These are phyloP conservation scores for Ophthalmolycus amberensis DNA, from an alignment of 2,113 vertebrate species.

Conservation along the genomic window DNA sequence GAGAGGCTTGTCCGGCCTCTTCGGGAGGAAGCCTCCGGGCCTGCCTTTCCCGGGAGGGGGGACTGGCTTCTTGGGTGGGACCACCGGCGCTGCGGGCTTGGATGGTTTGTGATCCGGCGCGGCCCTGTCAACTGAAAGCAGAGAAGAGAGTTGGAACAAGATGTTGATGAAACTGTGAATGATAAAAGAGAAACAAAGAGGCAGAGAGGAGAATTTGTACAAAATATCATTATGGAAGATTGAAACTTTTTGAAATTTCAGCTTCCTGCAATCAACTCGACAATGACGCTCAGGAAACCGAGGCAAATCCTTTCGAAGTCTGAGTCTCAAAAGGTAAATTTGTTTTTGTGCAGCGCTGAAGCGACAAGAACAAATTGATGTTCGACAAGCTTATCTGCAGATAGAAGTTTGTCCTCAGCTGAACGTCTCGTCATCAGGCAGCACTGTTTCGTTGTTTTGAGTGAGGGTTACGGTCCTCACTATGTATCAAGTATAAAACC, in stretches of 20 bases:
- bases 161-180: neutral
- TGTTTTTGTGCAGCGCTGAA: neutral
- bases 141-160: neutral
- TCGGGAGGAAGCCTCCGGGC: slow-evolving; percentile 83
- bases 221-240: neutral
- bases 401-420: neutral
- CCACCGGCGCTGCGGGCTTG: slow-evolving; percentile 91
- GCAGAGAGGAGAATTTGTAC: neutral
- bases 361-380: neutral
- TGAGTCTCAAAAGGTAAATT: neutral
- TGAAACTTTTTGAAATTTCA: slow-evolving; percentile 2
- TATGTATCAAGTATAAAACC: no score
- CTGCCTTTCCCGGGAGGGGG: slow-evolving; percentile 87
- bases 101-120: slow-evolving; percentile 85
- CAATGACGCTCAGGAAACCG: neutral
- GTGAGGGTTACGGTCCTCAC: neutral
- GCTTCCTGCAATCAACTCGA: neutral
- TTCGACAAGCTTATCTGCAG: neutral
- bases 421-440: neutral
- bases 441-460: neutral
- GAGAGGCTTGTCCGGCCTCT: slow-evolving; percentile 90
- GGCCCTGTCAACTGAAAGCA: slow-evolving; percentile 85
- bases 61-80: slow-evolving; percentile 94
- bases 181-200: neutral
- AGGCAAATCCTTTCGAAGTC: neutral